Evolutionary conservation across 2,113 vertebrate genomes (phyloP).

Genomic region (Rattus norvegicus): GRCr8 NC_086037.1:2255001-2255500

Average conservation of each 20-base stretch:
- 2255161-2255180: not conserved
- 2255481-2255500: not conserved
- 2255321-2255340: not conserved
- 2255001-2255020: no score
- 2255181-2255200: not conserved
- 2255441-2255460: not conserved
- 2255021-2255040: not conserved
- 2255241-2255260: not conserved
- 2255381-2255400: not conserved
- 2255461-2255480: not conserved
- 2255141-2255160: not conserved
- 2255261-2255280: not conserved
- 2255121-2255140: not conserved
- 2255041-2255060: accelerated
- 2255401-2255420: no score
- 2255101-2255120: not conserved
- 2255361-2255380: not conserved
- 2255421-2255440: not conserved
- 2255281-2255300: not conserved
- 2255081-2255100: not conserved
- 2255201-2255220: not conserved
- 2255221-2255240: not conserved
- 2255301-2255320: accelerated
- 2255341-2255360: not conserved
- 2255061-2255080: not conserved